Conservation (phyloP, 1,140 invertebrate species). For the Rhagoletis pomonella region DNA sequence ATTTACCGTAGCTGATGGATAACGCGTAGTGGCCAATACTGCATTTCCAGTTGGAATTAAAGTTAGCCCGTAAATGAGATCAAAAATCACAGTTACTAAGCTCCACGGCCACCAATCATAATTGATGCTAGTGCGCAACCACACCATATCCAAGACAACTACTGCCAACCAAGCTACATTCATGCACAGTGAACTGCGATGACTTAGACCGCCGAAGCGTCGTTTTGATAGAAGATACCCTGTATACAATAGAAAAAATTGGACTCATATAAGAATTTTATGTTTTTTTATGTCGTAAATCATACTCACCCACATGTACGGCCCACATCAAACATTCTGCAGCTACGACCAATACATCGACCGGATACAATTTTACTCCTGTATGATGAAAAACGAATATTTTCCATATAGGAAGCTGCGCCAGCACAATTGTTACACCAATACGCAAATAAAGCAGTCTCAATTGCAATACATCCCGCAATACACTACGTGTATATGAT, state of each 20-base stretch:
- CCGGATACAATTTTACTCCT: constrained; percentile 75
- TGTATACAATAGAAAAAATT: constrained; percentile 50
- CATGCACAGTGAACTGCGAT: constrained; percentile 82
- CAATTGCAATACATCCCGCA: constrained; percentile 78
- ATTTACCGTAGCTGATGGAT: constrained; percentile 29
- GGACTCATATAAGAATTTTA: no score
- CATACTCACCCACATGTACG: constrained; percentile 79
- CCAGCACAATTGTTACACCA: constrained; percentile 78
- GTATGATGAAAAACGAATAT: constrained; percentile 78
- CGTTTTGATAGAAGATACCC: constrained; percentile 82
- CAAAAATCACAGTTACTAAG: constrained; percentile 76
- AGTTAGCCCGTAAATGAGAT: constrained; percentile 79
- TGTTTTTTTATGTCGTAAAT: background rate
- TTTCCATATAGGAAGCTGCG: constrained; percentile 80
- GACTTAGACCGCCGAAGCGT: constrained; percentile 79
- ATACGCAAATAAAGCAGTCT: constrained; percentile 79
- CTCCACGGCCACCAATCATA: constrained; percentile 74
- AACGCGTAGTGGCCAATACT: constrained; percentile 52
- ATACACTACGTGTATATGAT: constrained; percentile 77
- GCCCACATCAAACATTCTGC: constrained; percentile 85
- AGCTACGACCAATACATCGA: constrained; percentile 82
- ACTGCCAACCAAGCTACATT: constrained; percentile 80
- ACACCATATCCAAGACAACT: constrained; percentile 79
- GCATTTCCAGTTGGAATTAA: constrained; percentile 77
- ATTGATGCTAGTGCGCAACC: constrained; percentile 75